Base-by-base conservation (phyloP, 2,797 vertebrate genomes). In the Xiphorhynchus erythropygius region DNA sequence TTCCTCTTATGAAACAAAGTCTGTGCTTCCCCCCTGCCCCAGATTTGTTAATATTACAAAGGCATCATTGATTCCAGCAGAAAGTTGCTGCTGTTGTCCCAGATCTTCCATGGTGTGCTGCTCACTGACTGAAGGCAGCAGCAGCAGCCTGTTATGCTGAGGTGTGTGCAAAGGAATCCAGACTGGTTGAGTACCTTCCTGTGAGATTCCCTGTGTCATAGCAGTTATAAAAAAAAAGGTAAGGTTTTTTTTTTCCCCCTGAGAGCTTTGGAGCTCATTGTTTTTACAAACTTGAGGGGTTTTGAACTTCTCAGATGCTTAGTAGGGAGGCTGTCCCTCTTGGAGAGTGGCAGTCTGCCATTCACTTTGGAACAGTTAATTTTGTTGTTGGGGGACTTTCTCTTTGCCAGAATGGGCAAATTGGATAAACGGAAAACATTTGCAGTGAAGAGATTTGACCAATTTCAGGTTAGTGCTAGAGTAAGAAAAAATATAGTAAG, bases 101-200 rank as follows among this genome's bases (percentile, higher is more conserved):
- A 73, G 82, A 55, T 96, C 82, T 94, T 95, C 89, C 84, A 49
- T 6, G 28, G 21, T 22, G 59, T 69, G 65, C 91, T 77, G 6
- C 47, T 57, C 60, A 68, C 90, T 93, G 71, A 41, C 64, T 52
- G 47, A 50, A 75, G 74, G 79, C 71, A 73, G 49, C 47, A 47
- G 47, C 52, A 74, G 53, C 67, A 86, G 65, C 52, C 63, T 81
- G 24, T 62, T 33, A 0, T 3, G 27, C 55, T 13, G 46, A 63
- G 52, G 37, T 62, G 35, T 78, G 21, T n/a, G 59, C 69, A 63
- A 59, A 90, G 52, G 41, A 75, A 59, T 60, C 49, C 2, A 22
- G 75, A n/a, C 33, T 77, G 32, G 47, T 46, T 39, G 84, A 92
- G 84, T 90, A 94, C 90, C 84, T 94, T 79, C 57, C 56, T 53